Percentiles rank a stretch among this genome's conserved stretches.
Conservation (phyloP, 2,113 vertebrate species). For the Clarias batrachus region DNA sequence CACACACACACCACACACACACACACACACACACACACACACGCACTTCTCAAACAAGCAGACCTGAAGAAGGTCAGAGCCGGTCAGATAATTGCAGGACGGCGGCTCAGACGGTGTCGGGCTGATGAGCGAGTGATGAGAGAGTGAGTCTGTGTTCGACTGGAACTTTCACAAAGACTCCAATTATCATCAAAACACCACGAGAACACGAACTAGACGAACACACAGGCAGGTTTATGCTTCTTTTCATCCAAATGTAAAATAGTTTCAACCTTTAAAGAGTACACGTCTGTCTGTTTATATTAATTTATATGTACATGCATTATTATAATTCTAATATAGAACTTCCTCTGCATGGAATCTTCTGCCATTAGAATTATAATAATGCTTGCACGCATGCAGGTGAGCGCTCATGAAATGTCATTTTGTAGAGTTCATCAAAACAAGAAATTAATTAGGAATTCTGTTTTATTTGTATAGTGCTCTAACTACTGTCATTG, state of each 20-base stretch:
- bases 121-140: constrained; percentile 26
- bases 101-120: neutral
- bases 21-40: neutral
- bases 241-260: neutral
- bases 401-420: neutral
- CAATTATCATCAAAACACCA: constrained; percentile 18
- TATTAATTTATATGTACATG: neutral
- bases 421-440: neutral
- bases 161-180: neutral
- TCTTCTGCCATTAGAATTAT: neutral
- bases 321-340: neutral
- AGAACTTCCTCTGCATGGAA: neutral
- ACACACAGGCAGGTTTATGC: neutral
- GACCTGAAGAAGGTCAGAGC: constrained; percentile 14
- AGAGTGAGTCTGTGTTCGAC: neutral
- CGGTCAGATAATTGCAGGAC: constrained; percentile 3
- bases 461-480: too few relatives aligned
- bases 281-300: neutral
- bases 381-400: too few relatives aligned
- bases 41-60: neutral
- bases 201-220: neutral
- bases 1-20: too few relatives aligned
- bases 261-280: neutral
- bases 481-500: too few relatives aligned
- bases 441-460: neutral